Evolutionary conservation across 2,888 invertebrate species (phyloP).

Genomic region (Volucella bombylans): DNA sequence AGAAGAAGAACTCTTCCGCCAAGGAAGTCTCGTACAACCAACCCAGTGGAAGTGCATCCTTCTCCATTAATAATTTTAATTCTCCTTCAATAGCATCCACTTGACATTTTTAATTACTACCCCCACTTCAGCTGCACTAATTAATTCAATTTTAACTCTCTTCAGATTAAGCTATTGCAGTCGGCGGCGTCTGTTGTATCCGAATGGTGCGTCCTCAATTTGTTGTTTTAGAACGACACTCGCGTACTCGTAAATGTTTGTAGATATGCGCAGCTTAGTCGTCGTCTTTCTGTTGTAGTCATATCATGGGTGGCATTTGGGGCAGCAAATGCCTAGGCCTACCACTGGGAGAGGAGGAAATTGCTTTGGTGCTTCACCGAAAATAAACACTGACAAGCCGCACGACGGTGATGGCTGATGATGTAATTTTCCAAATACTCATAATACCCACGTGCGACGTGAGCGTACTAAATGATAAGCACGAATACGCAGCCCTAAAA

Average conservation of each 20-base stretch:
- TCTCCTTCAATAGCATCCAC: slow-evolving; percentile 19
- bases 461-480: slow-evolving; percentile 30
- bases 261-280: slow-evolving; percentile 21
- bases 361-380: neutral
- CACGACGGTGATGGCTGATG: neutral
- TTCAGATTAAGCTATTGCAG: slow-evolving; percentile 56
- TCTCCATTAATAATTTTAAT: slow-evolving; percentile 10
- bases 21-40: neutral
- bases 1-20: neutral
- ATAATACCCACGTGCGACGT: slow-evolving; percentile 30
- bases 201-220: neutral
- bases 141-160: slow-evolving; percentile 36
- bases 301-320: slow-evolving; percentile 38
- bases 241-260: slow-evolving; percentile 44
- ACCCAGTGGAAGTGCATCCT: slow-evolving; percentile 18
- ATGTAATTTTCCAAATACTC: neutral
- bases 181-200: neutral
- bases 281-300: neutral
- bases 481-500: neutral
- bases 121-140: slow-evolving; percentile 61
- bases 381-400: slow-evolving; percentile 32
- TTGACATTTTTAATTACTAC: slow-evolving; percentile 53
- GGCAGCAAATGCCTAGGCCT: neutral
- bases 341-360: neutral
- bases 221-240: slow-evolving; percentile 52